A percentile compares a stretch with the other conserved stretches of the same genome.
phyloP scores from a whole-genome alignment of 2,113 vertebrate species.

The Leucoraja erinaceus region DNA sequence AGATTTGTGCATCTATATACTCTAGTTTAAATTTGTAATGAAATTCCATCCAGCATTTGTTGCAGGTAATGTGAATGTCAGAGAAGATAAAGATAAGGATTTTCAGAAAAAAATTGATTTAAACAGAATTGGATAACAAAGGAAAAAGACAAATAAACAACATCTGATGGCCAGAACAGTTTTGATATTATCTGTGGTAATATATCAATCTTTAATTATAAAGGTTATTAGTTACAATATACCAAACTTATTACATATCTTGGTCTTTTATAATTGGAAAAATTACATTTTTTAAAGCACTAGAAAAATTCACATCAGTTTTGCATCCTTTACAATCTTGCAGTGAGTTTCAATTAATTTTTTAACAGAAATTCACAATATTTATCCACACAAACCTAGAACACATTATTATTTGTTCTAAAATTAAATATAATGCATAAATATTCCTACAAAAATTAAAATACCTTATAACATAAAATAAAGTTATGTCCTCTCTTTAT shows the following conservation, averaged over 20 bases:
- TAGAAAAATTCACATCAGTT: slow-evolving; percentile 27
- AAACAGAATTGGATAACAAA: neutral
- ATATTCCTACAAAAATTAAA: neutral
- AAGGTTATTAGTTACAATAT: slow-evolving; percentile 34
- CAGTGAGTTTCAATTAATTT: neutral
- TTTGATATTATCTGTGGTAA: neutral
- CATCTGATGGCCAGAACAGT: neutral
- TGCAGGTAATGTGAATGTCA: neutral
- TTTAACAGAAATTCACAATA: slow-evolving; percentile 30
- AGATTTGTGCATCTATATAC: neutral
- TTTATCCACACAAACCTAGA: slow-evolving; percentile 1
- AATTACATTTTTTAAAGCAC: slow-evolving; percentile 27
- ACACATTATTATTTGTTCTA: neutral
- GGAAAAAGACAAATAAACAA: neutral
- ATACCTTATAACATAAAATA: neutral
- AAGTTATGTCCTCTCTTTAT: neutral
- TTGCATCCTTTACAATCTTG: slow-evolving; percentile 21
- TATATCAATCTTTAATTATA: slow-evolving; percentile 35
- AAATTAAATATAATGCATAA: neutral
- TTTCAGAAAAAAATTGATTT: neutral
- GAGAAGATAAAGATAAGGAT: neutral
- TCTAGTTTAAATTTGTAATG: neutral
- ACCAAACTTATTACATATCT: slow-evolving; percentile 34
- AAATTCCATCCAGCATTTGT: neutral
- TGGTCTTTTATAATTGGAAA: slow-evolving; percentile 27